Percentiles rank a stretch among this genome's conserved stretches.
phyloP scores from a whole-genome alignment of 2,888 invertebrate species.

The Eremobia ochroleuca region DNA sequence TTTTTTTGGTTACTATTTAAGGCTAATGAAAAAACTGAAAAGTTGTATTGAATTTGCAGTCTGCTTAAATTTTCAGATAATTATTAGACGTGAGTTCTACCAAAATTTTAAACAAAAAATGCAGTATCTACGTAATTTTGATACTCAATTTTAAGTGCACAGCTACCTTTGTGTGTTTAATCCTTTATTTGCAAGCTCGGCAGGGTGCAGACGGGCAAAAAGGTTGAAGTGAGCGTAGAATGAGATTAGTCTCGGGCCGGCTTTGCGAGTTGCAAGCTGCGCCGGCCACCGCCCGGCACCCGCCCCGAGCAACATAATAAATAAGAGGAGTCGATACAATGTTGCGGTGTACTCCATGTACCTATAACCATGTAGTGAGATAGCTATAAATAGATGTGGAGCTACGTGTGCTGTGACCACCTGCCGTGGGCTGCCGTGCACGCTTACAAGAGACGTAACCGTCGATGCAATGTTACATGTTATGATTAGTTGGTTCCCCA shows the following conservation, averaged over 20 bases:
- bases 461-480: conserved; percentile 34
- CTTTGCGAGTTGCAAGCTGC: conserved; percentile 65
- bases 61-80: background rate
- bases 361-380: conserved; percentile 44
- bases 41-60: background rate
- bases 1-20: background rate
- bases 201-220: conserved; percentile 81
- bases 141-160: conserved; percentile 39
- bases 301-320: conserved; percentile 73
- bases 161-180: conserved; percentile 51
- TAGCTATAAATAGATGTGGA: conserved; percentile 70
- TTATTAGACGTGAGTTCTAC: background rate
- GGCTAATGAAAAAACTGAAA: background rate
- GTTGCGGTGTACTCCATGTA: conserved; percentile 58
- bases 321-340: conserved; percentile 76
- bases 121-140: conserved; percentile 26
- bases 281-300: conserved; percentile 58
- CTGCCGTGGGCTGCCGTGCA: conserved; percentile 59
- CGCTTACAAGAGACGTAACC: conserved; percentile 43
- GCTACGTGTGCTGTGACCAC: conserved; percentile 60
- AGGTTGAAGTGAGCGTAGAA: conserved; percentile 79
- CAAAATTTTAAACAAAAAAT: conserved; percentile 3
- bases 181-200: conserved; percentile 56
- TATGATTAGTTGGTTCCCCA: conserved; percentile 18
- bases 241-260: conserved; percentile 78